A percentile compares a stretch with the other conserved stretches of the same genome.
Conservation (phyloP, 2,113 vertebrate genomes). For the Coracopsis vasa region DNA sequence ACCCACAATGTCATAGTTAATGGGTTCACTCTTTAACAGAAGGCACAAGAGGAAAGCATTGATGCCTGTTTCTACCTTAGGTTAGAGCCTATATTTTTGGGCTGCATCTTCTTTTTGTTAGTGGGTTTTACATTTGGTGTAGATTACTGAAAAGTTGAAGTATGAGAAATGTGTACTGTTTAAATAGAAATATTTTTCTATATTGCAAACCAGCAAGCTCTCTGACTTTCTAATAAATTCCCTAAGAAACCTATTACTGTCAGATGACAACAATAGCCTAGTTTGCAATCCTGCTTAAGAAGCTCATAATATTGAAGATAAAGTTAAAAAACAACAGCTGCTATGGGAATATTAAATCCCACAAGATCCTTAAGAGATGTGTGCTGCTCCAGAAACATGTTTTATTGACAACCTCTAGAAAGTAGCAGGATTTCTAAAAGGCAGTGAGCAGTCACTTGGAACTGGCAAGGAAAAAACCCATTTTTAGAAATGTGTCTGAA, state of each 20-base stretch:
- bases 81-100: background rate
- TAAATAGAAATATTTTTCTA: background rate
- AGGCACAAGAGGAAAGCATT: background rate
- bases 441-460: background rate
- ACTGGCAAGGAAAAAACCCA: background rate
- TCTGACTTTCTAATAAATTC: slow-evolving; percentile 11
- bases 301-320: slow-evolving; percentile 42
- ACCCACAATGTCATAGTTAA: background rate
- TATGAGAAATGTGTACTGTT: background rate
- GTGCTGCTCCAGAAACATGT: background rate
- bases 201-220: background rate
- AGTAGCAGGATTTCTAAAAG: background rate
- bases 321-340: slow-evolving; percentile 37
- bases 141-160: background rate
- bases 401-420: slow-evolving; percentile 9
- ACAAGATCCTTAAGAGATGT: background rate
- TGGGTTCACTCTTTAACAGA: background rate
- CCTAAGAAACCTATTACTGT: slow-evolving; percentile 2
- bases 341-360: slow-evolving; percentile 14
- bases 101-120: background rate
- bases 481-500: background rate
- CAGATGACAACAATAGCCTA: slow-evolving; percentile 1
- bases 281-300: background rate
- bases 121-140: background rate
- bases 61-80: background rate